Evolutionary conservation across 2,888 invertebrate species (phyloP).

Genomic region (Folsomia manolachei): DNA sequence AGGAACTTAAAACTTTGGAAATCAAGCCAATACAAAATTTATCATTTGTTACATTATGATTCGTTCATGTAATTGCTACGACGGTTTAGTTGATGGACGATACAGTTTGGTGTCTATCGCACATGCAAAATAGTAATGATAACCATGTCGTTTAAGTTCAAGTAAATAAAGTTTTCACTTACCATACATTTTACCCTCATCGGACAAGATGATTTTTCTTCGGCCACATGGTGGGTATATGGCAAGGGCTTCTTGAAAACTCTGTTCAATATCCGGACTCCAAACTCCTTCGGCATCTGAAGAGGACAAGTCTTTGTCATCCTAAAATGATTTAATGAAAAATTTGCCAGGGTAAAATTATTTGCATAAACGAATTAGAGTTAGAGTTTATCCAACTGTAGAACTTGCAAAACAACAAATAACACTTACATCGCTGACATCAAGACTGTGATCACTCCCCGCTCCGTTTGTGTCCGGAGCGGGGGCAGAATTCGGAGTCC

Average conservation of each 20-base stretch:
- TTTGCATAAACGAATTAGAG: constrained; percentile 1
- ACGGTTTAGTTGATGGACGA: too few relatives aligned
- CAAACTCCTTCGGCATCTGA: constrained; percentile 99
- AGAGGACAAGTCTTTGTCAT: constrained; percentile 86
- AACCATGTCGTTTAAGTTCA: too few relatives aligned
- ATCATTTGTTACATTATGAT: too few relatives aligned
- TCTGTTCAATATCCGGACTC: constrained; percentile 99
- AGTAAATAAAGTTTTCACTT: constrained; percentile 61
- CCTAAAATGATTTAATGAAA: constrained; percentile 56
- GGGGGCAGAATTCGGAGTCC: constrained; percentile 84
- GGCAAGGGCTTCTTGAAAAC: constrained; percentile 98
- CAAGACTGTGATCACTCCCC: constrained; percentile 79
- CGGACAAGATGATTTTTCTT: constrained; percentile 98
- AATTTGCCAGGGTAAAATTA: constrained; percentile 5
- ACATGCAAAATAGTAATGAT: too few relatives aligned
- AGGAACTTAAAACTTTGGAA: too few relatives aligned
- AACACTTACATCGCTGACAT: constrained; percentile 72
- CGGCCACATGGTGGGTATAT: constrained; percentile 99
- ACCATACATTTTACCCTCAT: constrained; percentile 99
- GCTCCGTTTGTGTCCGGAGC: constrained; percentile 86
- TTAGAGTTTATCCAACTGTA: neutral
- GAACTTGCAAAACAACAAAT: too few relatives aligned
- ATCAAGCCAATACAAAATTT: too few relatives aligned
- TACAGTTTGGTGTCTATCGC: too few relatives aligned
- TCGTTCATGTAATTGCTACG: too few relatives aligned